Evolutionary conservation across 2,113 vertebrate genomes (phyloP).

Genomic region (Erythrolamprus reginae): DNA sequence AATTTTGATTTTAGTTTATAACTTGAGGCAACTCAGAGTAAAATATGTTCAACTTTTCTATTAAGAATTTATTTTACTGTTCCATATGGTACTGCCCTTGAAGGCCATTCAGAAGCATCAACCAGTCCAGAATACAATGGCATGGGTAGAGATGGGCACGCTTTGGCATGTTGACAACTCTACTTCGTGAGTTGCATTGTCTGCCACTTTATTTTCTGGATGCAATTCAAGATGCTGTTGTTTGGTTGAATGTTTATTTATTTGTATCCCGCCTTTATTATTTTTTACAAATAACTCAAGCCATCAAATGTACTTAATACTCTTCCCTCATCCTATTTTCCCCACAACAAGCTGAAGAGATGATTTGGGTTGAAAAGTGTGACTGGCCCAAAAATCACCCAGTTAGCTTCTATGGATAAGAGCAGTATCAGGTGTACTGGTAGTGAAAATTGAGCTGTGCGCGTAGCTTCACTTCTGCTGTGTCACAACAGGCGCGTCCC

Average conservation of each 20-base stretch:
- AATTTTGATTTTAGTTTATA: neutral
- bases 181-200: neutral
- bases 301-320: neutral
- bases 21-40: neutral
- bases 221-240: neutral
- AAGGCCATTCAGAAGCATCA: neutral
- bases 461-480: no score
- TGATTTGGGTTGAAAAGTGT: neutral
- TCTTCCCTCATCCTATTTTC: neutral
- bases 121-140: neutral
- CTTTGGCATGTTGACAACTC: neutral
- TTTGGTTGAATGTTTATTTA: neutral
- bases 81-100: neutral
- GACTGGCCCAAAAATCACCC: neutral
- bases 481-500: no score
- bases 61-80: neutral
- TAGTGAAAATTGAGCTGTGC: no score
- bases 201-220: neutral
- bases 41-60: neutral
- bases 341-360: neutral
- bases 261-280: neutral
- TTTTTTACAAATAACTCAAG: neutral
- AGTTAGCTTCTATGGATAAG: neutral
- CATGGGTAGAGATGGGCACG: neutral
- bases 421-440: no score